Evolutionary conservation across 2,113 vertebrate genomes (phyloP), one percentile per base, ranked within the genome.

Genomic region (Saccopteryx leptura): DNA sequence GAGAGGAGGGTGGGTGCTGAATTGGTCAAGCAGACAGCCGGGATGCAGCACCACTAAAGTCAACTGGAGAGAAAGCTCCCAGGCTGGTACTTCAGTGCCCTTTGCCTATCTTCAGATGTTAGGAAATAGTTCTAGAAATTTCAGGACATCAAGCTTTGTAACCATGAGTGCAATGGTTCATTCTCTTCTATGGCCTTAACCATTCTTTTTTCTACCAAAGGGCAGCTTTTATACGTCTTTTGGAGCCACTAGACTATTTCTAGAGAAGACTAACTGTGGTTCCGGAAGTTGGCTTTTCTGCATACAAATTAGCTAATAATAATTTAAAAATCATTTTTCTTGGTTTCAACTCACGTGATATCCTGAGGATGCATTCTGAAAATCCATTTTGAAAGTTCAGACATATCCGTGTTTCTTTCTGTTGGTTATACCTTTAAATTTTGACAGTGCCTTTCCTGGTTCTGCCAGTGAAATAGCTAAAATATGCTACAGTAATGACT

Each of bases 401-500:
- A 66, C 26, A 4, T 58, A 52, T 7, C n/a, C n/a, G 0, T 24
- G 18, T 75, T 81, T 78, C 63, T 65, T 88, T 68, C 18, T 46
- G 58, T 39, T 28, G 19, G 7, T 15, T 76, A 7, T 4, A 26
- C 17, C 52, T 88, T 95, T 79, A 12, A 39, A 9, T 63, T 48
- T 63, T 61, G 10, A 68, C 9, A 66, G 12, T 9, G 12, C 19
- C 21, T 82, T 83, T 39, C 2, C n/a, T 17, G 52, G 19, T 52
- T 54, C 72, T 83, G 17, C 31, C 28, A 15, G 48, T 68, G 24
- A 96, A 91, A 84, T 15, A 71, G 46, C 76, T 94, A 89, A 95
- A 74, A 83, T 89, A 31, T 48, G 46, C 82, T 79, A 7, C n/a
- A 54, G 58, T 68, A 71, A 71, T 92, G 61, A 75, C n/a, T 61